phyloP scores from a whole-genome alignment of 2,888 invertebrate species.

The Ditylenchus weischeri region DNA sequence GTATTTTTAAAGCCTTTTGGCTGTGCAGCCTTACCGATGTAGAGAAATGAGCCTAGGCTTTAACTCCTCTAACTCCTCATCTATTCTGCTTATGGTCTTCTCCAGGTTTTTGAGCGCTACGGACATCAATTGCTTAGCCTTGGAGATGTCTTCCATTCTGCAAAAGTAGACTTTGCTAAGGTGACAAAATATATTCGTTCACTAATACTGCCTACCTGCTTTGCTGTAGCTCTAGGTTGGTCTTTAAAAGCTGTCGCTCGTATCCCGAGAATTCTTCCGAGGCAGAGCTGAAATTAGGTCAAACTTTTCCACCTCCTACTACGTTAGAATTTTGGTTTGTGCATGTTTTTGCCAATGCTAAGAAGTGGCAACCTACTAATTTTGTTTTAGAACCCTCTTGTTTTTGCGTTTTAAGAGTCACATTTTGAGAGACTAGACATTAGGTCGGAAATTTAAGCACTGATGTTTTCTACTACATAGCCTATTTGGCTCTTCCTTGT shows the following conservation, averaged over 20 bases:
- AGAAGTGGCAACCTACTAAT: no score
- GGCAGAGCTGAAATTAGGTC: background rate
- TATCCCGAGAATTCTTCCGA: slow-evolving; percentile 9
- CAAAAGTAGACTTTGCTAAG: background rate
- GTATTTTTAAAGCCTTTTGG: background rate
- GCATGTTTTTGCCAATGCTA: no score
- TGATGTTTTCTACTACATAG: no score
- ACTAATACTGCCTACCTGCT: slow-evolving; percentile 7
- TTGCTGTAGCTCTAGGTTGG: slow-evolving; percentile 20
- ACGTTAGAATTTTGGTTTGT: no score
- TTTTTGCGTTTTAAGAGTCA: no score
- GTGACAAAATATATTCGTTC: no score
- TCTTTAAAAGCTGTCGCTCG: slow-evolving; percentile 13
- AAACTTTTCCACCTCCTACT: background rate
- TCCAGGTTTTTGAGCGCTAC: slow-evolving; percentile 23
- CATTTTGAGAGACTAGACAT: no score
- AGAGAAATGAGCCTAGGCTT: slow-evolving; percentile 21
- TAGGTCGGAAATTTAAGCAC: no score
- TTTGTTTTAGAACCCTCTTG: no score
- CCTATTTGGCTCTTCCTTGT: no score
- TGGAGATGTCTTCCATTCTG: slow-evolving; percentile 23
- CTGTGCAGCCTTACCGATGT: slow-evolving; percentile 18
- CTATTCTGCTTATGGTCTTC: slow-evolving; percentile 12
- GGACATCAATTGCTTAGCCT: slow-evolving; percentile 20
- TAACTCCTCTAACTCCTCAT: slow-evolving; percentile 21